Base-by-base conservation (phyloP, 2,113 vertebrate species). In the Pterocles gutturalis region DNA sequence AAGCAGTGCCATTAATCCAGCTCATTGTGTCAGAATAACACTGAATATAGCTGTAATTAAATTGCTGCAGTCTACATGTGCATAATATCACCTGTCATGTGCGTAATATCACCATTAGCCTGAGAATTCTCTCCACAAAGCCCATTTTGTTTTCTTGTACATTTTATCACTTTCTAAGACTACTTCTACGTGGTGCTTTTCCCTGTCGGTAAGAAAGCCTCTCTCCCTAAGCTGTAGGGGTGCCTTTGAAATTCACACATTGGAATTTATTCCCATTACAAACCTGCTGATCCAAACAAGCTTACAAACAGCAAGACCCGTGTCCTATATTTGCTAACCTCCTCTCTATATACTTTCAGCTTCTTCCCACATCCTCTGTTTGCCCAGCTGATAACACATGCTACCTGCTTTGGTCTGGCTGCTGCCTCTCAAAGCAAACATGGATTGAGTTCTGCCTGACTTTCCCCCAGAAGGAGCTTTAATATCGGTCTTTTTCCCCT, bases 281-380 rank as follows among this genome's bases (percentile, higher is more conserved):
- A 80, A 72, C n/a, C 90, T 43, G 70, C 88, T 77, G 75, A 76
- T 49, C 64, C 71, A 73, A 92, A 96, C n/a, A 54, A 81, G 86
- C 71, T 83, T 25, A 54, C 43, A 41, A 82, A 46, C 31, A 73
- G 67, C 85, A 73, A 90, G 67, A 58, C 54, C 66, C 29, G 0
- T 36, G 70, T 61, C 90, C 75, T 76, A 0, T 12, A 9, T n/a
- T 78, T 22, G 10, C 71, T 10, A 41, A n/a, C n/a, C 53, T 88
- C 62, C 28, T 58, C 58, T 46, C 54, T 25, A 0, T 2, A 5
- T 7, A 17, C 67, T 58, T 65, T 17, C 86, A 77, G 88, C 71
- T 80, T 53, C 84, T 76, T 65, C 53, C 45, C 31, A 20, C 7
- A 0, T 11, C 26, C 78, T 33, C 49, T 2, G 0, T 34, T 64